phyloP scores from a whole-genome alignment of 2,797 vertebrate genomes.

The Microctenopoma lineatum region DNA sequence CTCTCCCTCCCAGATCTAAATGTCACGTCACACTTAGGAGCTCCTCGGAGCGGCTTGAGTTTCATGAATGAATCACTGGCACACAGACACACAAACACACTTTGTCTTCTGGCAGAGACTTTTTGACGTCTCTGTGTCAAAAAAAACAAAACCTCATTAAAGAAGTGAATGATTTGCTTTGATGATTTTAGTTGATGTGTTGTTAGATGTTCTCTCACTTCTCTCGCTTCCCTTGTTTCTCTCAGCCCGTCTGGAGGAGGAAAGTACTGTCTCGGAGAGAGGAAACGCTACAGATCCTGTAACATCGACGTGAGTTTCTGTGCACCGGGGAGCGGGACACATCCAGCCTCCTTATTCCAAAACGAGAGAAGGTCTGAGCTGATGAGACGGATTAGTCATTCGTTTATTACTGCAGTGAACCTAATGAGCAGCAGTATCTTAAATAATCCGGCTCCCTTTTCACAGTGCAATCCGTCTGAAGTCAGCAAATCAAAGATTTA shows the following conservation, averaged over 20 bases:
- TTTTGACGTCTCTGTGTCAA: not conserved
- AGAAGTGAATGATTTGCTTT: not conserved
- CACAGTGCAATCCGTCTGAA: too few relatives aligned
- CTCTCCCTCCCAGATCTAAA: constrained; percentile 49
- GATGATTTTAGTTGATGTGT: constrained; percentile 13
- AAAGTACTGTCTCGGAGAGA: constrained; percentile 97
- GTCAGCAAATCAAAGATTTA: too few relatives aligned
- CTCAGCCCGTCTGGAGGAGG: constrained; percentile 96
- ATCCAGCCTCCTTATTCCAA: too few relatives aligned
- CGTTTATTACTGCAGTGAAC: too few relatives aligned
- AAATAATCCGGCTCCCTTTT: too few relatives aligned
- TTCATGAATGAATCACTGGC: constrained; percentile 60
- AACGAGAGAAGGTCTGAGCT: too few relatives aligned
- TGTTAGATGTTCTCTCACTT: constrained; percentile 17
- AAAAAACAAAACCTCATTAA: not conserved
- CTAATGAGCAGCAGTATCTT: too few relatives aligned
- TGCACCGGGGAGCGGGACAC: not conserved
- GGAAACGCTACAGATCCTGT: constrained; percentile 96
- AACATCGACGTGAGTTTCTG: constrained; percentile 94
- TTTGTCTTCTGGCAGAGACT: constrained; percentile 43
- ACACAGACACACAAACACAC: constrained; percentile 49
- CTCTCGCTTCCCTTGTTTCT: constrained; percentile 63
- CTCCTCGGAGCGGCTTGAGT: constrained; percentile 54
- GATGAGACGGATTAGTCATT: too few relatives aligned
- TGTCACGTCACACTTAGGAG: constrained; percentile 62